phyloP scores from a whole-genome alignment of 2,113 vertebrate species.

The Ailuropoda melanoleuca region DNA sequence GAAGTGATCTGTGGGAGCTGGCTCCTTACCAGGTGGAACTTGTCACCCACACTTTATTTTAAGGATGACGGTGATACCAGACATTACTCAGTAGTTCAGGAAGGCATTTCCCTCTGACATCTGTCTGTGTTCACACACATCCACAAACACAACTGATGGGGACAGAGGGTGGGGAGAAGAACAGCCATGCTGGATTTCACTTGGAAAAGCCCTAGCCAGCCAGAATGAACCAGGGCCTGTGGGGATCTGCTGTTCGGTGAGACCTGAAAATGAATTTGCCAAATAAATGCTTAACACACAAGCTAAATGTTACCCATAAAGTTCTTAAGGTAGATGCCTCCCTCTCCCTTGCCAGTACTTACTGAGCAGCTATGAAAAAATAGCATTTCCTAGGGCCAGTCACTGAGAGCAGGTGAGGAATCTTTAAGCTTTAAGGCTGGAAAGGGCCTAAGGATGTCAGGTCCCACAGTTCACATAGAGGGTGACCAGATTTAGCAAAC shows the following conservation, averaged over 20 bases:
- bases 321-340: slow-evolving; percentile 17
- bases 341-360: background rate
- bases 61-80: slow-evolving; percentile 81
- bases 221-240: background rate
- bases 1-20: slow-evolving; percentile 79
- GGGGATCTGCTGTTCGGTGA: background rate
- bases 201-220: background rate
- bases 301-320: slow-evolving; percentile 12
- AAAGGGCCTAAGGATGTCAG: background rate
- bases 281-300: background rate
- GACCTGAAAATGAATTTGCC: slow-evolving; percentile 1
- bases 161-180: background rate
- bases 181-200: background rate
- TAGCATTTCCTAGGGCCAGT: background rate
- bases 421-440: background rate
- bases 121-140: background rate
- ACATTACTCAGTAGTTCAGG: slow-evolving; percentile 74
- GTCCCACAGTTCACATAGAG: background rate
- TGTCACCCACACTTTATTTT: slow-evolving; percentile 79
- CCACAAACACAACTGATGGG: slow-evolving; percentile 5
- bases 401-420: background rate
- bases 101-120: slow-evolving; percentile 20
- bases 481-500: slow-evolving; percentile 2
- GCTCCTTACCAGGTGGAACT: slow-evolving; percentile 75
- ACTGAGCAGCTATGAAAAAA: background rate